Evolutionary conservation across 2,113 vertebrate genomes (phyloP).

Genomic region (Xenopus borealis): DNA sequence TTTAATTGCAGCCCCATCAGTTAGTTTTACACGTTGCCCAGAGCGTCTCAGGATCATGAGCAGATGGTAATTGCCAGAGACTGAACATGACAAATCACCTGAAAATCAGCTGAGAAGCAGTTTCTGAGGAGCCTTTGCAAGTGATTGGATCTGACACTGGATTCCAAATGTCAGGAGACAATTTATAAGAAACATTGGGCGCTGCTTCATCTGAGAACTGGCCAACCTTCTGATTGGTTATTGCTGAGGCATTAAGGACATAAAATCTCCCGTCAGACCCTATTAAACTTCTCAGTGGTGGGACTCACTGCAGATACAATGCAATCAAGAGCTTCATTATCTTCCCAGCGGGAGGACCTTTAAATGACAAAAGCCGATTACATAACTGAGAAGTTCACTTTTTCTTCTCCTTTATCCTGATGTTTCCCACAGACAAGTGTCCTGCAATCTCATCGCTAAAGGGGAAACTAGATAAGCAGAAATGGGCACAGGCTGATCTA

Average conservation of each 20-base stretch:
- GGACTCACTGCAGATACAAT: constrained; percentile 20
- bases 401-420: too few species aligned
- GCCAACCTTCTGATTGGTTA: background rate
- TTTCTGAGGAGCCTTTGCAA: too few species aligned
- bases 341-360: constrained; percentile 10
- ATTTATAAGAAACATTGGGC: background rate
- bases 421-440: too few species aligned
- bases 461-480: too few species aligned
- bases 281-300: background rate
- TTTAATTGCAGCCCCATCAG: too few species aligned
- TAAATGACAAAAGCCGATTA: constrained; percentile 5
- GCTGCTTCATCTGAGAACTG: background rate
- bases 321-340: constrained; percentile 27
- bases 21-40: too few species aligned
- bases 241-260: background rate
- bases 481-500: too few species aligned
- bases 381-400: background rate
- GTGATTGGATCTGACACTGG: background rate
- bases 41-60: too few species aligned
- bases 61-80: too few species aligned
- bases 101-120: too few species aligned
- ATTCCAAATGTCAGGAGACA: background rate
- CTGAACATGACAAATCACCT: too few species aligned
- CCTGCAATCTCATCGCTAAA: too few species aligned
- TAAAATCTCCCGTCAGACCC: background rate